Evolutionary conservation across 2,888 invertebrate species (phyloP).

Genomic region (Lasiommata megera): DNA sequence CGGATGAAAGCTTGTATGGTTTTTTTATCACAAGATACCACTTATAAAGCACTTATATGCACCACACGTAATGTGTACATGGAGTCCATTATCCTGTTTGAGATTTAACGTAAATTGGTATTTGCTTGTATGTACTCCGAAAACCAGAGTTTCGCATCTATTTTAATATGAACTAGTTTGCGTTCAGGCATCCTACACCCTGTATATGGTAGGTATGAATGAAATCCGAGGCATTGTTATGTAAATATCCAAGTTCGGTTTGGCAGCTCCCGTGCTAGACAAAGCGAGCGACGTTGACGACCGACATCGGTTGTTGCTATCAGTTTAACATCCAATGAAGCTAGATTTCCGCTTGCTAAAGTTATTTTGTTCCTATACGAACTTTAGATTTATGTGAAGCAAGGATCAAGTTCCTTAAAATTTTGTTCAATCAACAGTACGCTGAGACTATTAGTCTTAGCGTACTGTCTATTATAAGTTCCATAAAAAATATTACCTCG

Average conservation of each 20-base stretch:
- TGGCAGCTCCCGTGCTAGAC: conserved; percentile 72
- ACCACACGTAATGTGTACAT: background rate
- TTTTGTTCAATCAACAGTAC: background rate
- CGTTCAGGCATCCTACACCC: conserved; percentile 21
- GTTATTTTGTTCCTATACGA: background rate
- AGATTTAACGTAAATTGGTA: conserved; percentile 9
- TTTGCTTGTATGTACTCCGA: conserved; percentile 6
- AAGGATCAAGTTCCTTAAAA: background rate
- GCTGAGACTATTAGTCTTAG: no score
- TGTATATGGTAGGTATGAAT: conserved; percentile 46
- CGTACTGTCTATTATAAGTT: no score
- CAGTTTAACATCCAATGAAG: conserved; percentile 51
- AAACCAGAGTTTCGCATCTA: conserved; percentile 26
- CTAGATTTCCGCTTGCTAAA: conserved; percentile 12
- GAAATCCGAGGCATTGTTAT: conserved; percentile 75
- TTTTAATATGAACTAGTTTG: conserved; percentile 30
- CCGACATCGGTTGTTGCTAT: conserved; percentile 68
- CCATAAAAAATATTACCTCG: no score
- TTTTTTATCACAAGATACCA: no score
- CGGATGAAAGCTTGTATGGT: no score
- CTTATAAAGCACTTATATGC: no score
- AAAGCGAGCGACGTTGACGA: conserved; percentile 76
- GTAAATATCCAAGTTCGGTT: conserved; percentile 75
- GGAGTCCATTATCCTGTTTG: background rate
- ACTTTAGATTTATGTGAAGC: background rate